Conservation (phyloP, 64 coral and sea anemone genomes). For the Dendrophyllia cribrosa region DNA sequence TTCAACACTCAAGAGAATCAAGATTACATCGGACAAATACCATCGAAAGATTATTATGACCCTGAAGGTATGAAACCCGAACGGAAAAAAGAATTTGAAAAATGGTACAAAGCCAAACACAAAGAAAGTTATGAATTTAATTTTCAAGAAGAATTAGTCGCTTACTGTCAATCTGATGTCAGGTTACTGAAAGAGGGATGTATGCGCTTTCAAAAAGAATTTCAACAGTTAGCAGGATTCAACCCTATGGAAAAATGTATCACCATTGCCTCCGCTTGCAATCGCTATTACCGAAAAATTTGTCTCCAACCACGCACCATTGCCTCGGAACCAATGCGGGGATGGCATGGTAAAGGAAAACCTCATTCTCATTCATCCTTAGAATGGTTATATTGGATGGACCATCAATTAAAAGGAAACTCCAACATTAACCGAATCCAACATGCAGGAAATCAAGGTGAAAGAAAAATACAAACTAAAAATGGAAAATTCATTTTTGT, state of each 20-base stretch:
- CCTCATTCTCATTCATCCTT: neutral
- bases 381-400: neutral
- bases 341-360: neutral
- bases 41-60: neutral
- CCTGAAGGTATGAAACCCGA: neutral
- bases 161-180: conserved; percentile 43
- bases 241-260: conserved; percentile 2
- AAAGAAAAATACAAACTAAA: too few relatives aligned
- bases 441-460: too few relatives aligned
- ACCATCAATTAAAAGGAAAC: too few relatives aligned
- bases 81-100: neutral
- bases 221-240: neutral
- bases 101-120: neutral
- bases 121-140: neutral
- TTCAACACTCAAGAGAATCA: conserved; percentile 26
- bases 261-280: neutral
- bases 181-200: conserved; percentile 36
- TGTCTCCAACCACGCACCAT: neutral
- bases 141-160: neutral
- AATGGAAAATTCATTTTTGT: neutral
- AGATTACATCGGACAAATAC: conserved; percentile 44
- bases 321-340: conserved; percentile 1
- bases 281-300: neutral
- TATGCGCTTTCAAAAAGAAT: neutral
- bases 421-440: neutral